These are phyloP conservation scores for Synchiropus splendidus DNA, from an alignment of 2,113 vertebrate species.

Conservation along the genomic window DNA sequence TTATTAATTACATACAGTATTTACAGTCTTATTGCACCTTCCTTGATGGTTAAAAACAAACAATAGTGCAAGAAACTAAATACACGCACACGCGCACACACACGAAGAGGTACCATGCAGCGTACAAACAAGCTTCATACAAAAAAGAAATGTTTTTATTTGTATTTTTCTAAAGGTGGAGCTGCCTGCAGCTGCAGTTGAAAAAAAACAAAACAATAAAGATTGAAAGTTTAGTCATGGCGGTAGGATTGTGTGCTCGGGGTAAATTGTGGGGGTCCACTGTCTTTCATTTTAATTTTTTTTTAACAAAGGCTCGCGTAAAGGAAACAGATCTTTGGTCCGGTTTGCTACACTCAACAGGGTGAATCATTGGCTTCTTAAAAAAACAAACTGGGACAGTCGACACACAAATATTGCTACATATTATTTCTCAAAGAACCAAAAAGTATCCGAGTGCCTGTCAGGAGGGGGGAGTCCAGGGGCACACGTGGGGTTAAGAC, in stretches of 20 bases:
- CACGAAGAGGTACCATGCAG: constrained; percentile 65
- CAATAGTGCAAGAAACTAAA: constrained; percentile 69
- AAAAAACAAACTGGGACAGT: neutral
- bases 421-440: constrained; percentile 7
- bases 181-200: constrained; percentile 74
- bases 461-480: neutral
- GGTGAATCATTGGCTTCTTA: constrained; percentile 41
- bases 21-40: constrained; percentile 73
- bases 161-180: constrained; percentile 43
- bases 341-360: constrained; percentile 41
- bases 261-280: constrained; percentile 13
- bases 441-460: constrained; percentile 16
- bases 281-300: constrained; percentile 4
- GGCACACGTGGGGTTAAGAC: no score
- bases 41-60: constrained; percentile 67
- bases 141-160: constrained; percentile 40
- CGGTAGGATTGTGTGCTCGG: no score
- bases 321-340: constrained; percentile 59
- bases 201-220: constrained; percentile 55
- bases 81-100: constrained; percentile 46
- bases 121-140: constrained; percentile 59
- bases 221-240: no score
- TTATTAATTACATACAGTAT: constrained; percentile 71
- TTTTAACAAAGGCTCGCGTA: neutral
- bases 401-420: neutral